Conservation (phyloP, 2,797 vertebrate species). For the Crax fasciolata region DNA sequence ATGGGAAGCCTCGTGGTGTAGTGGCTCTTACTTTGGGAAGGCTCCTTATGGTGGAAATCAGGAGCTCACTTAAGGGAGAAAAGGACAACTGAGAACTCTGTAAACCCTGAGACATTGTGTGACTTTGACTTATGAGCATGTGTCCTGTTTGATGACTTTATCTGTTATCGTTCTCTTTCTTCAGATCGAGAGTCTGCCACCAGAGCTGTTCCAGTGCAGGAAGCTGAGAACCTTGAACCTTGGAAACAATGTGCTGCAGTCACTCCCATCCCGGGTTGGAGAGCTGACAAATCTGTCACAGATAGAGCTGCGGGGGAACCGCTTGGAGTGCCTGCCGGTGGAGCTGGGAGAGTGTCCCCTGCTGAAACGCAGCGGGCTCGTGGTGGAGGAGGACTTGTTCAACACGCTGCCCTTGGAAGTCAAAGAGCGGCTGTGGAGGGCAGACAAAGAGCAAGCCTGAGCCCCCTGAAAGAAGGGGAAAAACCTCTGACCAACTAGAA, state of each 20-base stretch:
- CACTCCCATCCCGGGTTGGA: conserved; percentile 94
- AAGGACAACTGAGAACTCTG: not conserved
- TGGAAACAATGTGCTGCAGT: conserved; percentile 95
- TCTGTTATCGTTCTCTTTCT: not conserved
- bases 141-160: not conserved
- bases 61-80: not conserved
- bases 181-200: conserved; percentile 95
- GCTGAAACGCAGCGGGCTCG: conserved; percentile 92
- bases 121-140: accelerated
- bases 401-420: conserved; percentile 94
- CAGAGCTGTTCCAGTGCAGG: conserved; percentile 97
- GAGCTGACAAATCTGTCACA: conserved; percentile 94
- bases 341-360: conserved; percentile 96
- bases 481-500: conserved; percentile 48
- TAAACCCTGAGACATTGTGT: not conserved
- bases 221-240: conserved; percentile 96
- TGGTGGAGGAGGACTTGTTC: conserved; percentile 97
- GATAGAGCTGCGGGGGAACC: conserved; percentile 96
- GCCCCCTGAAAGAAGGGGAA: not conserved
- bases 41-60: not conserved
- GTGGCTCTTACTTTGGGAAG: not conserved
- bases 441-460: conserved; percentile 95
- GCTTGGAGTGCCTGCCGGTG: conserved; percentile 95
- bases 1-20: not conserved
- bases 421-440: conserved; percentile 95